These are phyloP conservation scores for Morus bassanus DNA, from an alignment of 2,797 vertebrate genomes.

Conservation along the genomic window DNA sequence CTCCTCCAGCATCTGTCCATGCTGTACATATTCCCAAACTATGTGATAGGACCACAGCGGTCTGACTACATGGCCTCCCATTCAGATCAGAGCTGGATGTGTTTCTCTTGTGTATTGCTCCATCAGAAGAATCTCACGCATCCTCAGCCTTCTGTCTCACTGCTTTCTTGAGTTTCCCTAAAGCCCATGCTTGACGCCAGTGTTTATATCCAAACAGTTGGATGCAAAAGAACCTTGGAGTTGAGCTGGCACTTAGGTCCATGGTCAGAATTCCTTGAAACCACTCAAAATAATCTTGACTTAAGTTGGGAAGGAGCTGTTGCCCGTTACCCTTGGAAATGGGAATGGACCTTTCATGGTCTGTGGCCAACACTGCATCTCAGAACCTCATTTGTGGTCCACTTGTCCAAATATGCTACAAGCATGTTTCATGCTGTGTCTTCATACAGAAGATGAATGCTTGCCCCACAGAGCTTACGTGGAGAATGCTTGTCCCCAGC, in stretches of 20 bases:
- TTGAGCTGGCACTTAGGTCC: rapidly evolving
- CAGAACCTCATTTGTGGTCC: neutral
- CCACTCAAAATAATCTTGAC: neutral
- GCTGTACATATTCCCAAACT: neutral
- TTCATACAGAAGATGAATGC: neutral
- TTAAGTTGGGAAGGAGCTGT: neutral
- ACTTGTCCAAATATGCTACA: neutral
- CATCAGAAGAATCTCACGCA: neutral
- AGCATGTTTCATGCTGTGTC: neutral
- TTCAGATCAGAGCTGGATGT: neutral
- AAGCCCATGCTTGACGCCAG: neutral
- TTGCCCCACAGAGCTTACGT: neutral
- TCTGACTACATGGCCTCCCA: neutral
- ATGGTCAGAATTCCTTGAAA: neutral
- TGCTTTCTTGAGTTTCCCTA: neutral
- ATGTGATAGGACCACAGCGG: neutral
- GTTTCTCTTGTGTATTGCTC: neutral
- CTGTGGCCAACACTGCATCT: neutral
- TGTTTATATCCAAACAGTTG: neutral
- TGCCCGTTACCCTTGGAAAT: neutral
- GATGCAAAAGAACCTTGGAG: neutral
- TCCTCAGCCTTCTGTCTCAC: neutral
- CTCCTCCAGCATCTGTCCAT: rapidly evolving
- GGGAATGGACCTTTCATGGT: neutral
- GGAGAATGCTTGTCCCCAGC: neutral